These are phyloP conservation scores for Spisula solida DNA, from an alignment of 2,888 invertebrate species.

Conservation along the genomic window DNA sequence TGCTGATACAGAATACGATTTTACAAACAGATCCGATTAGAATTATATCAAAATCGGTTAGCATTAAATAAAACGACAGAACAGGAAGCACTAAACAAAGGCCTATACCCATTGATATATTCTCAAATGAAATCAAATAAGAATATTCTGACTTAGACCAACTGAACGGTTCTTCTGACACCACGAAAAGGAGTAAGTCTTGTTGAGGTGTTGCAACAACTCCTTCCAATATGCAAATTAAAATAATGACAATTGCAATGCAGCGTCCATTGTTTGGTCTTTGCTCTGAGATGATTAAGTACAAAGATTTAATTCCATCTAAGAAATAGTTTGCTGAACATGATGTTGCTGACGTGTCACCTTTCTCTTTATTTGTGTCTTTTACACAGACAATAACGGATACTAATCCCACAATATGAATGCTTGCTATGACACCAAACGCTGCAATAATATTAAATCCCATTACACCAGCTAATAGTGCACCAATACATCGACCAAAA, in stretches of 20 bases:
- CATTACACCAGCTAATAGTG: neutral
- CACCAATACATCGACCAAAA: neutral
- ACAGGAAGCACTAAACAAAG: neutral
- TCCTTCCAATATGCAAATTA: neutral
- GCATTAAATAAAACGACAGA: neutral
- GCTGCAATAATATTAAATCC: neutral
- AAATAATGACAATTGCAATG: neutral
- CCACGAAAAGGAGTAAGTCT: slow-evolving; percentile 19
- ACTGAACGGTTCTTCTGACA: neutral
- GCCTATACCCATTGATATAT: neutral
- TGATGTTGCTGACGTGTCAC: neutral
- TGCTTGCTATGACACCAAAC: neutral
- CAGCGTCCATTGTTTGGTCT: neutral
- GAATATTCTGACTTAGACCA: neutral
- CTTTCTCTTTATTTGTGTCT: neutral
- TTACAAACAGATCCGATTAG: neutral
- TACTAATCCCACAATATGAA: neutral
- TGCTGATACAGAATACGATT: neutral
- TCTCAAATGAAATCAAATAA: neutral
- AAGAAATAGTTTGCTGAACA: neutral
- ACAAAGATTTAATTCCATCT: neutral
- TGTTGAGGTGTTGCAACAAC: neutral
- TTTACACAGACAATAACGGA: neutral
- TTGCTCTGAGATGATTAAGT: neutral
- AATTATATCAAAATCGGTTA: neutral